phyloP scores from a whole-genome alignment of 2,797 vertebrate genomes.

The Anas acuta region DNA sequence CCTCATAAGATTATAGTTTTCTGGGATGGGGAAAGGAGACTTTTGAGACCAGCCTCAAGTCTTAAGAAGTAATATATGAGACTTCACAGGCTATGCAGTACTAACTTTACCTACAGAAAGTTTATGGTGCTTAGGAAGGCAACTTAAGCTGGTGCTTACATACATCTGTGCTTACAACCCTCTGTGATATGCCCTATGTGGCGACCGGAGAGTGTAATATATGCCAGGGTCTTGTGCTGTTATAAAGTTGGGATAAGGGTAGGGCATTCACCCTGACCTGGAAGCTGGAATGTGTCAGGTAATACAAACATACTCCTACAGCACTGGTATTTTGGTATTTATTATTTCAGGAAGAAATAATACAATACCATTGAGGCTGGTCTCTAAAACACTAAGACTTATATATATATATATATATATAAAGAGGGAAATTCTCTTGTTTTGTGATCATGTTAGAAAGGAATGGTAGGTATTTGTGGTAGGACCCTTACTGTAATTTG shows the following conservation, averaged over 20 bases:
- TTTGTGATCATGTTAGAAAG: not conserved
- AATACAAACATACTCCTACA: not conserved
- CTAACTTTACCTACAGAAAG: not conserved
- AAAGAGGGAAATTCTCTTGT: not conserved
- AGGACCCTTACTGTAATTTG: not conserved
- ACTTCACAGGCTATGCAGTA: not conserved
- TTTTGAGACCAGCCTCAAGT: not conserved
- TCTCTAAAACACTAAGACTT: not conserved
- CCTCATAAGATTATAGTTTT: constrained; percentile 7
- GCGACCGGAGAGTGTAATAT: not conserved
- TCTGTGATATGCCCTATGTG: not conserved
- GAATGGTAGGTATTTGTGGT: not conserved
- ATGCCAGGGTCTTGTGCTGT: not conserved
- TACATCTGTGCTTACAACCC: not conserved
- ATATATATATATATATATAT: not conserved
- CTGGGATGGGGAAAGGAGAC: not conserved
- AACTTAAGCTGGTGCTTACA: not conserved
- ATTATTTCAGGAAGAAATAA: not conserved
- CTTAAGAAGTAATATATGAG: not conserved
- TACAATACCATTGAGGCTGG: not conserved
- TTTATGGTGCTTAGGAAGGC: not conserved
- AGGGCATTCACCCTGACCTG: not conserved
- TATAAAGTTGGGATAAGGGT: not conserved
- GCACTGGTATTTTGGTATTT: fast-evolving
- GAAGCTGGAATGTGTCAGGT: not conserved